Base-by-base conservation (phyloP, 2,113 vertebrate genomes). In the Trachemys scripta region DNA sequence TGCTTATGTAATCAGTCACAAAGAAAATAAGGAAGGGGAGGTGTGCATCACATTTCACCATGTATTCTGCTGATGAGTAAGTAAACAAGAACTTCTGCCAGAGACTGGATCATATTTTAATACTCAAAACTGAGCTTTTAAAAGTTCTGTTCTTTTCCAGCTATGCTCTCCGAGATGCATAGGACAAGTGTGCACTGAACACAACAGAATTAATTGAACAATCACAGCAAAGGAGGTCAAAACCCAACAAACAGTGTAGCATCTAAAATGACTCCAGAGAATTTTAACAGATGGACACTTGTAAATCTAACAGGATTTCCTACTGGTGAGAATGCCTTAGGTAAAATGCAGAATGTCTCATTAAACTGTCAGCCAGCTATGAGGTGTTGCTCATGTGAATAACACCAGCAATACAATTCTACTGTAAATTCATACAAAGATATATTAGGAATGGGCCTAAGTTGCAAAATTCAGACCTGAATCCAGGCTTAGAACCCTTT, bases 261-360 rank as follows among this genome's bases (percentile, higher is more conserved):
- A 97, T 96, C 96, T 97, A 93, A 96, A 98, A 97, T 95, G 91
- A 97, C 97, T 97, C 98, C 97, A 92, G 97, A 98, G 97, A 97
- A 96, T 97, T 98, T 98, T 96, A 98, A 97, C 98, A 98, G 98
- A 98, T 98, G 97, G 98, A 97, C 97, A 98, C 98, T 98, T 98
- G 97, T 98, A 98, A 98, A 98, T 97, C 98, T 98, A 98, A 98
- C 96, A 98, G 97, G 98, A 98, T 98, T 98, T 98, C 98, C 97
- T 98, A 97, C 97, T 96, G 88, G 96, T 97, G 95, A 98, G 97
- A 98, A 97, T 97, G 98, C 98, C 97, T 98, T 98, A 97, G 97
- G 98, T 98, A 98, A 98, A 98, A 98, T 97, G 95, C 98, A 98
- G 95, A 97, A 94, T 93, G 96, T 97, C 98, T 98, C 98, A 98